Percentiles rank a stretch among this genome's conserved stretches.
Conservation (phyloP, 2,113 vertebrate genomes). For the Dasyornis broadbenti region DNA sequence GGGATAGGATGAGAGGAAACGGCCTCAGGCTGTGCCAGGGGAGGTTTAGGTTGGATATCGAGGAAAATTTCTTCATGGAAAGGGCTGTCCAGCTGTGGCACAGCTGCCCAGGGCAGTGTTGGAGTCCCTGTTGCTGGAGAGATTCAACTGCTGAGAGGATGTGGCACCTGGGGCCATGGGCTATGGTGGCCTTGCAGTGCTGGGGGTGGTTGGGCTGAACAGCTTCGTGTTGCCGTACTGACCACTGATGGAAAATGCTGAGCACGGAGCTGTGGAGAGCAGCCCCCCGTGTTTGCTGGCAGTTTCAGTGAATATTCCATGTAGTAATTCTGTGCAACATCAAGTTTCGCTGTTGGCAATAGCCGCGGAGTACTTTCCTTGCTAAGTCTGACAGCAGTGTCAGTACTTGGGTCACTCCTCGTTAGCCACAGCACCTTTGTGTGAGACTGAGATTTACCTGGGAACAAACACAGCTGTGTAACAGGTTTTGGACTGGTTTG, state of each 20-base stretch:
- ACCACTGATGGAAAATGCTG: background rate
- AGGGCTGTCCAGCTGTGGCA: background rate
- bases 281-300: background rate
- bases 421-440: background rate
- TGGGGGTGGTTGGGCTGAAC: background rate
- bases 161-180: background rate
- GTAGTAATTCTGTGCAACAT: background rate
- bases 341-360: background rate
- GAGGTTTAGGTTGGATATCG: rapidly evolving
- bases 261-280: background rate
- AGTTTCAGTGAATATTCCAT: background rate
- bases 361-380: rapidly evolving
- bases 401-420: background rate
- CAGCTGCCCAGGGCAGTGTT: background rate
- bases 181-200: background rate
- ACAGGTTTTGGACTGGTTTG: background rate
- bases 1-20: background rate
- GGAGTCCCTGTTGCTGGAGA: background rate
- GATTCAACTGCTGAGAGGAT: background rate
- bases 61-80: background rate
- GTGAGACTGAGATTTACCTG: background rate
- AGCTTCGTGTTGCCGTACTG: background rate
- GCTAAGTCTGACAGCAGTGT: background rate
- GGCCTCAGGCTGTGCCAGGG: background rate
- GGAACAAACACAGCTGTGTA: background rate